phyloP scores from a whole-genome alignment of 2,888 invertebrate genomes.

The Acanthococcus lagerstroemiae region DNA sequence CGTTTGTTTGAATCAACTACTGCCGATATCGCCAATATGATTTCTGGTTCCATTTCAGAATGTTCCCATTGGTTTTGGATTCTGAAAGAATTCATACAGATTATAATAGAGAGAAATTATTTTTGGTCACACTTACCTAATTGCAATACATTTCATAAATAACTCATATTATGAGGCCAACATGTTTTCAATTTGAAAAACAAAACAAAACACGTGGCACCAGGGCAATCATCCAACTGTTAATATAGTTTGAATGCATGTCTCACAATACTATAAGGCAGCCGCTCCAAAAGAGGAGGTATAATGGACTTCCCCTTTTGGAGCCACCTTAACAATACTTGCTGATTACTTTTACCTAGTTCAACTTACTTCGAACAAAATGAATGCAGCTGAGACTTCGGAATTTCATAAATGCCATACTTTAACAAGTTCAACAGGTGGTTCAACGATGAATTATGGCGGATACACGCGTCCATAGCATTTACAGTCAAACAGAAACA shows the following conservation, averaged over 20 bases:
- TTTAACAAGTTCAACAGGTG: slow-evolving; percentile 9
- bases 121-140: too few relatives aligned
- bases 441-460: slow-evolving; percentile 44
- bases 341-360: background rate
- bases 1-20: background rate
- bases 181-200: too few relatives aligned
- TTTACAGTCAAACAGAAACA: slow-evolving; percentile 60
- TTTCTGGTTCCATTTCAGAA: slow-evolving; percentile 38
- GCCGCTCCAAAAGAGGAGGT: background rate
- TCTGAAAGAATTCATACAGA: slow-evolving; percentile 24
- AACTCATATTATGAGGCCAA: too few relatives aligned
- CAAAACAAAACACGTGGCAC: too few relatives aligned
- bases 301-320: background rate
- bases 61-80: slow-evolving; percentile 37
- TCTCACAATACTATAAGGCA: too few relatives aligned
- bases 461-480: slow-evolving; percentile 52
- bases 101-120: background rate
- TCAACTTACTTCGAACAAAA: too few relatives aligned
- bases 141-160: too few relatives aligned
- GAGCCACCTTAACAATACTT: background rate
- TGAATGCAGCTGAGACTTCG: background rate
- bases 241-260: too few relatives aligned
- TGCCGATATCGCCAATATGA: slow-evolving; percentile 37
- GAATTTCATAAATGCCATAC: background rate
- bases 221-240: too few relatives aligned